phyloP scores from a whole-genome alignment of 2,888 invertebrate genomes.

The Chelonus formosanus region DNA sequence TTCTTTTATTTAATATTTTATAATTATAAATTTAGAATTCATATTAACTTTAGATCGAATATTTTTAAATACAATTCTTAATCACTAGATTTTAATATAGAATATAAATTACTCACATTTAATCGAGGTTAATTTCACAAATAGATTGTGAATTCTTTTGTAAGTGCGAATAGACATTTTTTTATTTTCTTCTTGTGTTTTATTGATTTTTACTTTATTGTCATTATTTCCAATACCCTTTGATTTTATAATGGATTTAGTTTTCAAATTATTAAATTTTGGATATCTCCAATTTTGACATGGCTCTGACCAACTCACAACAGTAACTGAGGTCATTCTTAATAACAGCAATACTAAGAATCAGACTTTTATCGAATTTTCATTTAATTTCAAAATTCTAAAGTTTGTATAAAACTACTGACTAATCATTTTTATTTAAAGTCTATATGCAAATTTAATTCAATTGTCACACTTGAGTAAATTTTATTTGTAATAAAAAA shows the following conservation, averaged over 20 bases:
- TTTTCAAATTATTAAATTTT: constrained; percentile 33
- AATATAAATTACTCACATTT: constrained; percentile 56
- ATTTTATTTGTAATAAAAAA: no score
- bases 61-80: no score
- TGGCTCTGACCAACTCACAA: constrained; percentile 60
- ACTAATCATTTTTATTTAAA: no score
- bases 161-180: constrained; percentile 56
- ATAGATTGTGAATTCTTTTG: constrained; percentile 61
- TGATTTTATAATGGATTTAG: constrained; percentile 8
- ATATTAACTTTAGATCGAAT: no score
- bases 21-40: no score
- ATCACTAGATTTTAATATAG: not conserved
- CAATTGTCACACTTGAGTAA: no score
- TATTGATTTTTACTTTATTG: not conserved
- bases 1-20: no score
- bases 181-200: constrained; percentile 45
- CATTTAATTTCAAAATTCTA: not conserved
- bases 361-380: not conserved
- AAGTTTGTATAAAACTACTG: no score
- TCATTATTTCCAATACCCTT: constrained; percentile 7
- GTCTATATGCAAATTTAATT: no score
- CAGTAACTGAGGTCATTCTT: constrained; percentile 58
- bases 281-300: constrained; percentile 60
- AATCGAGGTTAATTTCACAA: constrained; percentile 53
- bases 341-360: not conserved